Percentiles rank a stretch among this genome's conserved stretches.
Evolutionary conservation across 2,797 vertebrate species (phyloP).

Genomic region (Valencia hispanica): DNA sequence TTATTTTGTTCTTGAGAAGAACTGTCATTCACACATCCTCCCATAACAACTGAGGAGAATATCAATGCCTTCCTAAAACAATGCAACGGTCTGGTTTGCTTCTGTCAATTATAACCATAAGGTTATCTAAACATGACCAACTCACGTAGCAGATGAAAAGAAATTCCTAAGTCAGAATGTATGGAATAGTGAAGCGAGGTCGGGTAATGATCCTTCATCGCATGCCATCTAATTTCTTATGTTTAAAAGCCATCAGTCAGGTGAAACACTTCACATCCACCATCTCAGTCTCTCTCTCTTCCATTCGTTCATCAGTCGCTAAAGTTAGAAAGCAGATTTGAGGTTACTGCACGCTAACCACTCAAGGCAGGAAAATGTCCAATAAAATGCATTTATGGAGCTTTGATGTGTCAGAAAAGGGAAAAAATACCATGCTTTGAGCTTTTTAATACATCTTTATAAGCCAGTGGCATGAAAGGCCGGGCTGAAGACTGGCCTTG

Average conservation of each 20-base stretch:
- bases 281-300: conserved; percentile 11
- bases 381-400: conserved; percentile 57
- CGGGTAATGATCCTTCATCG: conserved; percentile 30
- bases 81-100: conserved; percentile 33
- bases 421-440: conserved; percentile 49
- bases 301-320: conserved; percentile 31
- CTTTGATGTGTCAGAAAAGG: conserved; percentile 70
- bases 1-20: conserved; percentile 62
- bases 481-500: conserved; percentile 63
- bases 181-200: conserved; percentile 27
- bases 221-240: conserved; percentile 23
- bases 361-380: conserved; percentile 44
- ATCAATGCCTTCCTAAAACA: conserved; percentile 44
- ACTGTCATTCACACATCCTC: conserved; percentile 57
- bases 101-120: conserved; percentile 17
- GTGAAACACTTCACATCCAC: conserved; percentile 45
- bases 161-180: conserved; percentile 39
- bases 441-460: conserved; percentile 64
- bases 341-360: conserved; percentile 52
- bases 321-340: conserved; percentile 49
- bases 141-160: conserved; percentile 41
- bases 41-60: conserved; percentile 57
- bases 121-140: conserved; percentile 28
- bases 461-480: conserved; percentile 60
- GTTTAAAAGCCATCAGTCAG: conserved; percentile 24